Percentiles rank a stretch among this genome's conserved stretches.
Evolutionary conservation across 2,113 vertebrate species (phyloP).

Genomic region (Chionis minor): DNA sequence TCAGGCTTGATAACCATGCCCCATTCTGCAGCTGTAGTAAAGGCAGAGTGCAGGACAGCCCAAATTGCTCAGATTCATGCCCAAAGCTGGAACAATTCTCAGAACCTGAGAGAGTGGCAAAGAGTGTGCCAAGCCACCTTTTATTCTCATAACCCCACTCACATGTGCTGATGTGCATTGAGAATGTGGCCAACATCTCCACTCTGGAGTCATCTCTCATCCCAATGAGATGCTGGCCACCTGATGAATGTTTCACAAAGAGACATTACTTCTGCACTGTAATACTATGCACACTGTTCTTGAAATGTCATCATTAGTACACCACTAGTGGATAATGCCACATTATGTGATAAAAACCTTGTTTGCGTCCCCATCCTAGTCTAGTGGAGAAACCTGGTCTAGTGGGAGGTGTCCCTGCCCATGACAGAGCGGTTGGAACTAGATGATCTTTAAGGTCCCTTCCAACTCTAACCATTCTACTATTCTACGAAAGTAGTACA

Average conservation of each 20-base stretch:
- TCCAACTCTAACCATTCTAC: not conserved
- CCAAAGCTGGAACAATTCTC: not conserved
- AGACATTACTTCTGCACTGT: not conserved
- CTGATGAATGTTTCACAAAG: not conserved
- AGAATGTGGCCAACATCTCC: accelerated
- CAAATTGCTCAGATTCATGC: not conserved
- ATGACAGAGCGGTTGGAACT: not conserved
- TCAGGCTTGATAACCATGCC: accelerated
- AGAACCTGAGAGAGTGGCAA: not conserved
- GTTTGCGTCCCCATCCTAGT: not conserved
- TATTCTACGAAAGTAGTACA: not conserved
- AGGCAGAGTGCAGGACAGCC: not conserved
- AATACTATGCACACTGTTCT: not conserved
- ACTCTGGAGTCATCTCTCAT: not conserved
- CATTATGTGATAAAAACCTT: not conserved
- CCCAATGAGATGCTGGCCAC: not conserved
- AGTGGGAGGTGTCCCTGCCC: not conserved
- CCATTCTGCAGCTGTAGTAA: not conserved
- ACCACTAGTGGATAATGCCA: not conserved
- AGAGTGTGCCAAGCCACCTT: not conserved
- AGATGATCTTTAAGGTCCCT: not conserved
- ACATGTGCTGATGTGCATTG: accelerated
- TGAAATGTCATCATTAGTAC: not conserved
- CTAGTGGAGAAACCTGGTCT: not conserved
- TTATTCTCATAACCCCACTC: not conserved